Conservation (phyloP, 2,888 invertebrate genomes). For the Nysson spinosus region DNA sequence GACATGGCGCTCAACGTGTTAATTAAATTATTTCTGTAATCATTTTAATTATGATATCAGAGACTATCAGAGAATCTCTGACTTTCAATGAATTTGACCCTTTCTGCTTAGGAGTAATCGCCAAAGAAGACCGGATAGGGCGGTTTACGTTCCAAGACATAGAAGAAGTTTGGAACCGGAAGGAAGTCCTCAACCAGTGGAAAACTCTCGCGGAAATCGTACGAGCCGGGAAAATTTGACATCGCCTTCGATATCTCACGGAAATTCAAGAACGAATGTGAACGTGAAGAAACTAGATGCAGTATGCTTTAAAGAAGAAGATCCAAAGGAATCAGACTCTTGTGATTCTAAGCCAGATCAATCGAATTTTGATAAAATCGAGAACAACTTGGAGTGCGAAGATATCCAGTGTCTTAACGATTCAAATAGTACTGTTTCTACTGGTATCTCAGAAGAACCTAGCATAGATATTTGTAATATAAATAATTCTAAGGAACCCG, state of each 20-base stretch:
- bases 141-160: constrained; percentile 88
- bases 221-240: background rate
- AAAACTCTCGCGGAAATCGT: constrained; percentile 15
- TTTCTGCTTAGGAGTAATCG: constrained; percentile 60
- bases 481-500: constrained; percentile 3
- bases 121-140: constrained; percentile 85
- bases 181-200: constrained; percentile 34
- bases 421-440: constrained; percentile 5
- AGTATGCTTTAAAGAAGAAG: too few species aligned
- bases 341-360: background rate
- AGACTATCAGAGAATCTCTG: too few species aligned
- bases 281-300: too few species aligned
- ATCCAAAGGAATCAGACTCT: constrained; percentile 19
- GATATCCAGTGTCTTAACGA: background rate
- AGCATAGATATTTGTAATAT: background rate
- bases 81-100: background rate
- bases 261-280: constrained; percentile 24
- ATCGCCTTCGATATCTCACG: constrained; percentile 12
- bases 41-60: too few species aligned
- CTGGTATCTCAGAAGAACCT: background rate
- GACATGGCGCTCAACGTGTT: too few species aligned
- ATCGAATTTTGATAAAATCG: constrained; percentile 2
- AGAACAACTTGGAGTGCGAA: background rate
- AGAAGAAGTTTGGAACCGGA: constrained; percentile 69
- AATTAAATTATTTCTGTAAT: background rate